Percentiles rank a stretch among this genome's conserved stretches.
Evolutionary conservation across 2,888 invertebrate genomes (phyloP).

Genomic region (Pterostichus madidus): DNA sequence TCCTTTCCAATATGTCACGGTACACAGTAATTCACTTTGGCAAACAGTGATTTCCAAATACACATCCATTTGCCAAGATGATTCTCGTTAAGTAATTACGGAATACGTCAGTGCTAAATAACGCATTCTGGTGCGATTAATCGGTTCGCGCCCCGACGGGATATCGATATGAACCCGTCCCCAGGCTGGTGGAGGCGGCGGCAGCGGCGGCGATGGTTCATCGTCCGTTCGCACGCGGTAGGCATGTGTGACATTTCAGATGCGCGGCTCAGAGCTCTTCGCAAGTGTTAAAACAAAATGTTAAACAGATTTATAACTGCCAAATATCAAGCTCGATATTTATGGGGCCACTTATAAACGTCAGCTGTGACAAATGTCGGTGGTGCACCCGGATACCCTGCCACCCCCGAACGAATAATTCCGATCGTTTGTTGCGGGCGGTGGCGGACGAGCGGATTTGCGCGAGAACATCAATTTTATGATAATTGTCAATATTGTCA

Average conservation of each 20-base stretch:
- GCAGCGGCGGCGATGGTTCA: neutral
- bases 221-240: neutral
- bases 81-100: conserved; percentile 56
- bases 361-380: conserved; percentile 61
- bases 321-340: conserved; percentile 66
- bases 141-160: conserved; percentile 4
- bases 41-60: conserved; percentile 60
- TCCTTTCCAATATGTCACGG: conserved; percentile 60
- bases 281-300: conserved; percentile 63
- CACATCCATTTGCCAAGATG: conserved; percentile 56
- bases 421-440: conserved; percentile 59
- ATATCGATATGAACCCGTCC: conserved; percentile 38
- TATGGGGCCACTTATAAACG: conserved; percentile 62
- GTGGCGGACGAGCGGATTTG: conserved; percentile 12
- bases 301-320: conserved; percentile 66
- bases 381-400: conserved; percentile 5
- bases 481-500: conserved; percentile 56
- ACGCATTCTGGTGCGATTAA: conserved; percentile 39
- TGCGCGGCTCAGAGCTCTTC: conserved; percentile 34
- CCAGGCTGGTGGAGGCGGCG: too few relatives aligned
- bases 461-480: conserved; percentile 51
- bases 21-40: conserved; percentile 57
- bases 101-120: conserved; percentile 37
- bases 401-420: conserved; percentile 50
- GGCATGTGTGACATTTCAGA: conserved; percentile 51